Evolutionary conservation across 2,888 invertebrate species (phyloP), one percentile per base, ranked within the genome.

Genomic region (Limenitis camilla): DNA sequence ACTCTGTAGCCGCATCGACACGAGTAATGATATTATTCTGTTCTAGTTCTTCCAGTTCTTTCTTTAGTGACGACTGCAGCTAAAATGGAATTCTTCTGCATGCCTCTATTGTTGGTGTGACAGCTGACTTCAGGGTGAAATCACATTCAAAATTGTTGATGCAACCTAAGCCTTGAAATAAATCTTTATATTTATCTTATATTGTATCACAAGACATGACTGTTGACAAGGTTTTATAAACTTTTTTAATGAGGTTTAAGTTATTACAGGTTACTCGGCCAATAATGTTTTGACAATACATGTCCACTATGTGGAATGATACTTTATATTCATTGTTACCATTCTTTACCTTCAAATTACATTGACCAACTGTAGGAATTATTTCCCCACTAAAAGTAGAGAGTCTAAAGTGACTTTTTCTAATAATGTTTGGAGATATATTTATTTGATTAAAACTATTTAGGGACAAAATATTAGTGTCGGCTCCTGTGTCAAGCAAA

Each of bases 1-100:
- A 61, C 10, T 56, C 55, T 7, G 59, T 59, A 41, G 60, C 61
- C 11, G 59, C 53, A 8, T 46, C 43, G 3, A 58, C 58, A 39
- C 46, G 36, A 6, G 30, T 6, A 19, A 62, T 62, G n/a, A 61
- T 48, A n/a, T 38, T 29, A 7, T n/a, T 5, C 5, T 47, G 30
- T 35, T 55, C 59, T 38, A 61, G 33, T 8, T 8, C 8, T n/a
- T 33, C 33, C n/a, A 33, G n/a, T 33, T 33, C 33, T 33, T 4
- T 33, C n/a, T 33, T 33, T 33, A 33, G 33, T 33, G 2, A 9
- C 8, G 8, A 3, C 8, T 3, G 3, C 8, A 33, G 33, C 8
- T n/a, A n/a, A 33, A 33, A 33, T 33, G 9, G 33, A n/a, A 33
- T n/a, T 33, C n/a, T 33, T n/a, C 33, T 33, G n/a, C 33, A 33